Conservation (phyloP, 2,113 vertebrate species). For the Peromyscus polionotus region DNA sequence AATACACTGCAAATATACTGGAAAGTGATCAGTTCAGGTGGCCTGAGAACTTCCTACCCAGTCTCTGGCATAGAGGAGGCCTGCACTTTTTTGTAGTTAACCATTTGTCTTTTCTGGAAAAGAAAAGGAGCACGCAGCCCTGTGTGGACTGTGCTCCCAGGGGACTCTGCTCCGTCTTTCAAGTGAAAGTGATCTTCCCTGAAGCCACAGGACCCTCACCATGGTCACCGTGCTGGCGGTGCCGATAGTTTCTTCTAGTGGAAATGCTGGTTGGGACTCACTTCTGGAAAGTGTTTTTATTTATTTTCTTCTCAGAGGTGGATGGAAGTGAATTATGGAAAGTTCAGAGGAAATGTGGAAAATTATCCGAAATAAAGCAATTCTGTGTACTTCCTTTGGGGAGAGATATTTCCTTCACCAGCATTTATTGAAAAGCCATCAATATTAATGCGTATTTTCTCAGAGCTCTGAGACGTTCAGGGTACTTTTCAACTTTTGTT, state of each 20-base stretch:
- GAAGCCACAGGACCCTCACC: neutral
- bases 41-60: neutral
- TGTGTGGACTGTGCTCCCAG: neutral
- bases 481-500: neutral
- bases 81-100: neutral
- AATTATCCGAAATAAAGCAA: conserved; percentile 50
- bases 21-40: neutral
- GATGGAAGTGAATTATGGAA: conserved; percentile 9
- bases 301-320: conserved; percentile 48
- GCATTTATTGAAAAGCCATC: conserved; percentile 25
- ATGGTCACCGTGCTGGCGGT: accelerated
- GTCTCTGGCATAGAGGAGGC: neutral
- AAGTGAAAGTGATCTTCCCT: neutral
- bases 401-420: conserved; percentile 21
- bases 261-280: neutral
- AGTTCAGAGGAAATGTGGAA: conserved; percentile 53
- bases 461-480: neutral
- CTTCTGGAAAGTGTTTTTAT: neutral
- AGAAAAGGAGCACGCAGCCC: accelerated
- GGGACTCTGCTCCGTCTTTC: neutral
- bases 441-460: neutral
- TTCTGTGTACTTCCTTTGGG: conserved; percentile 29
- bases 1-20: neutral
- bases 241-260: neutral
- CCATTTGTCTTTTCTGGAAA: neutral